A percentile compares a stretch with the other conserved stretches of the same genome.
Conservation (phyloP, 2,797 vertebrate species). For the Lagocephalus sceleratus region DNA sequence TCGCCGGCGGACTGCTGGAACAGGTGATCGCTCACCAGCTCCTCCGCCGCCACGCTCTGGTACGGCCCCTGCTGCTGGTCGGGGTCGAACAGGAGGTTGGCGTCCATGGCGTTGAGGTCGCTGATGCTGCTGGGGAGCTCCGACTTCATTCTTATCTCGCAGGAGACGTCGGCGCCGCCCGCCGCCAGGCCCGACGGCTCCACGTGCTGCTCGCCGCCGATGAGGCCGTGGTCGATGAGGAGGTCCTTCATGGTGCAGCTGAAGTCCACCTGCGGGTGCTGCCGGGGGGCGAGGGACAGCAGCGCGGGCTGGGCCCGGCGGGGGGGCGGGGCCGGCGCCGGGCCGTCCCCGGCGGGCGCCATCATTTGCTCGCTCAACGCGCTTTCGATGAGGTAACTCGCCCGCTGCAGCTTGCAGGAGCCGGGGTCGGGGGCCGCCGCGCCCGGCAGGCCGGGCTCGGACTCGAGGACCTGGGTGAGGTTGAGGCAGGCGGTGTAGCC, state of each 20-base stretch:
- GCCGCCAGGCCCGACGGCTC: conserved; percentile 83
- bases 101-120: conserved; percentile 93
- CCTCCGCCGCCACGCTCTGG: conserved; percentile 87
- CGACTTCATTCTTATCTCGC: conserved; percentile 90
- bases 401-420: conserved; percentile 85
- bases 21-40: conserved; percentile 91
- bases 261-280: conserved; percentile 84
- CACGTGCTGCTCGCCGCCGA: conserved; percentile 81
- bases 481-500: conserved; percentile 97
- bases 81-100: conserved; percentile 96
- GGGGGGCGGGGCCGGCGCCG: conserved; percentile 72
- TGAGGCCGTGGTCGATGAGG: conserved; percentile 81
- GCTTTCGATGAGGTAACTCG: conserved; percentile 89
- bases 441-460: conserved; percentile 76
- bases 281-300: conserved; percentile 48
- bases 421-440: conserved; percentile 81
- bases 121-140: conserved; percentile 95
- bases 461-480: conserved; percentile 96
- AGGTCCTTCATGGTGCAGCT: conserved; percentile 88
- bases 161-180: conserved; percentile 83
- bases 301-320: conserved; percentile 49
- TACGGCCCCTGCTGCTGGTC: conserved; percentile 91
- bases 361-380: conserved; percentile 82
- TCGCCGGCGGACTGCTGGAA: conserved; percentile 96
- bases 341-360: conserved; percentile 82